A percentile compares a stretch with the other conserved stretches of the same genome.
Evolutionary conservation across 2,797 vertebrate genomes (phyloP).

Genomic region (Rhyacichthys aspro): DNA sequence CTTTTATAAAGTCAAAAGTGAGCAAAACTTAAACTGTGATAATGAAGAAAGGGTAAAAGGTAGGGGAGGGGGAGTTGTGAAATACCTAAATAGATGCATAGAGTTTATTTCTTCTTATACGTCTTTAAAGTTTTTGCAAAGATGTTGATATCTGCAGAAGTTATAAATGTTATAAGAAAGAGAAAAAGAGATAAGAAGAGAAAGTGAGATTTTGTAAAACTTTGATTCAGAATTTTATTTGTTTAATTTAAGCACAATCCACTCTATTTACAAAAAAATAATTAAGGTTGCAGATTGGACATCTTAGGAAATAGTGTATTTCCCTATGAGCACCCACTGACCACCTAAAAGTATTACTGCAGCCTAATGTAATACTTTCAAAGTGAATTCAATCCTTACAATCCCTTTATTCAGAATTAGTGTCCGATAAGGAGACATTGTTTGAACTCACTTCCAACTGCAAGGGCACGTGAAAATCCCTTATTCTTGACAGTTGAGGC

Average conservation of each 20-base stretch:
- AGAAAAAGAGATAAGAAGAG: no score
- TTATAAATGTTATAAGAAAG: no score
- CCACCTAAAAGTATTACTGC: constrained; percentile 10
- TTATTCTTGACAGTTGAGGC: constrained; percentile 20
- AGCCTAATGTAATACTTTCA: constrained; percentile 22
- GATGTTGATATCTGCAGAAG: no score
- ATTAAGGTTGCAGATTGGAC: constrained; percentile 26
- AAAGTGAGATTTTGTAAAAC: constrained; percentile 30
- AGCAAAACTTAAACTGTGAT: no score
- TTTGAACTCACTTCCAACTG: constrained; percentile 4
- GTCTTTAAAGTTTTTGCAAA: no score
- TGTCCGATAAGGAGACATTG: constrained; percentile 28
- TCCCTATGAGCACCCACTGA: constrained; percentile 47
- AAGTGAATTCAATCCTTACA: constrained; percentile 12
- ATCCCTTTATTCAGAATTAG: constrained; percentile 29
- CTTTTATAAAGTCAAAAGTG: no score
- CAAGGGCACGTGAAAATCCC: constrained; percentile 28
- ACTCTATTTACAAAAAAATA: constrained; percentile 50
- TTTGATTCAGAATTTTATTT: constrained; percentile 47
- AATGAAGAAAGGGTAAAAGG: no score
- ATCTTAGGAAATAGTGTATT: constrained; percentile 18
- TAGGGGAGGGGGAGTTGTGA: not conserved
- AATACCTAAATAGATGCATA: not conserved
- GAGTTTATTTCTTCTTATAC: no score
- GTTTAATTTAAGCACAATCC: constrained; percentile 49